Evolutionary conservation across 2,113 vertebrate genomes (phyloP), one percentile per base, ranked within the genome.

Genomic region (Chelonoidis abingdonii): DNA sequence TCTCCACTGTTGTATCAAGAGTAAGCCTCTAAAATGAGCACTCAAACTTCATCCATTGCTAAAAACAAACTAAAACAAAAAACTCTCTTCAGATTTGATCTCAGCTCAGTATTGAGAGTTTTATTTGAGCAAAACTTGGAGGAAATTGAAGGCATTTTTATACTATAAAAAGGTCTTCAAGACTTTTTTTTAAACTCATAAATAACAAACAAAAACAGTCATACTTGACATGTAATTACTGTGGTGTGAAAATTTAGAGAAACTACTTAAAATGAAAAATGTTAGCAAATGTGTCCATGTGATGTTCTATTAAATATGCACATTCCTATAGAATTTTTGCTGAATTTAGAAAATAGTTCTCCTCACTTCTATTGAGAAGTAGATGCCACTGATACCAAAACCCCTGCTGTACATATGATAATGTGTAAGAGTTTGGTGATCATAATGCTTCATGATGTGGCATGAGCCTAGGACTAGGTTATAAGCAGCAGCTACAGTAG

Each of bases 101-200:
- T 89, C 88, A 81, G 5, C 3, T 59, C 72, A 81, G 0, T 4
- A 62, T 6, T 0, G 2, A 44, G 29, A 79, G 3, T 47, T 95
- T 65, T 89, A 17, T 91, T 16, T 78, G 80, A 31, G 24, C 35
- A 95, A 89, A 92, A 31, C 5, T 80, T 17, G 84, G 90, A 78
- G 16, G 1, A 85, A 92, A 76, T 59, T 35, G 59, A 65, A 14
- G 59, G 29, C 29, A 65, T 65, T 31, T 62, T 65, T 65, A 35
- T 65, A 35, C 59, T 65, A 65, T 31, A 65, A 35, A 65, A 14
- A 65, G 54, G 8, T 56, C 22, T 56, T 56, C 8, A 24, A 56
- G 17, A 19, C 52, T 12, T 35, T 31, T 31, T 65, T 35, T 16
- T 3, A 65, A 65, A 65, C 13, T 35, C 13, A 65, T 35, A 65